phyloP scores from a whole-genome alignment of 1,140 invertebrate genomes.

The Drosophila eugracilis region DNA sequence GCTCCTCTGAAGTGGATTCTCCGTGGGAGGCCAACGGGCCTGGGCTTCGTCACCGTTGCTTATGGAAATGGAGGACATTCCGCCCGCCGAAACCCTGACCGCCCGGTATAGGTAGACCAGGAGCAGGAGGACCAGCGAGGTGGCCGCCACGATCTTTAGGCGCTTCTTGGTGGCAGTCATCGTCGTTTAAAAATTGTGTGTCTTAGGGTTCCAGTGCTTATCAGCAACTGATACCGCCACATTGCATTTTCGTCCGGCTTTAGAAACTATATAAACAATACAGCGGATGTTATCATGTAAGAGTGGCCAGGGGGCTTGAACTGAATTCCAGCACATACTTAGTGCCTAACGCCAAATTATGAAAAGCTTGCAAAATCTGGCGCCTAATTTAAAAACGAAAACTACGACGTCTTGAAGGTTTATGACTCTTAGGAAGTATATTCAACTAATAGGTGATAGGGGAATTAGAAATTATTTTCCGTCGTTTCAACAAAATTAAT shows the following conservation, averaged over 20 bases:
- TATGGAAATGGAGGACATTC: conserved; percentile 1
- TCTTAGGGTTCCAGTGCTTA: conserved; percentile 46
- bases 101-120: conserved; percentile 62
- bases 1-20: conserved; percentile 47
- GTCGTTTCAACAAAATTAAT: too few relatives aligned
- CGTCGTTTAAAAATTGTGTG: conserved; percentile 38
- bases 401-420: too few relatives aligned
- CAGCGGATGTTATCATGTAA: conserved; percentile 38
- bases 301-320: not conserved
- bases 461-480: too few relatives aligned
- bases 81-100: conserved; percentile 10
- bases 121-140: conserved; percentile 20
- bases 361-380: not conserved
- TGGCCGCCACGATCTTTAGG: conserved; percentile 56
- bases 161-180: conserved; percentile 71
- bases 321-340: not conserved
- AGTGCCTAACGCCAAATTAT: not conserved
- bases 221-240: conserved; percentile 49
- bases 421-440: too few relatives aligned
- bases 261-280: conserved; percentile 42
- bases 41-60: conserved; percentile 44
- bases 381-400: not conserved
- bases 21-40: conserved; percentile 60
- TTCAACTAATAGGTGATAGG: too few relatives aligned
- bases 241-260: conserved; percentile 34